phyloP scores from a whole-genome alignment of 2,888 invertebrate genomes.

The Drosophila infuscata region DNA sequence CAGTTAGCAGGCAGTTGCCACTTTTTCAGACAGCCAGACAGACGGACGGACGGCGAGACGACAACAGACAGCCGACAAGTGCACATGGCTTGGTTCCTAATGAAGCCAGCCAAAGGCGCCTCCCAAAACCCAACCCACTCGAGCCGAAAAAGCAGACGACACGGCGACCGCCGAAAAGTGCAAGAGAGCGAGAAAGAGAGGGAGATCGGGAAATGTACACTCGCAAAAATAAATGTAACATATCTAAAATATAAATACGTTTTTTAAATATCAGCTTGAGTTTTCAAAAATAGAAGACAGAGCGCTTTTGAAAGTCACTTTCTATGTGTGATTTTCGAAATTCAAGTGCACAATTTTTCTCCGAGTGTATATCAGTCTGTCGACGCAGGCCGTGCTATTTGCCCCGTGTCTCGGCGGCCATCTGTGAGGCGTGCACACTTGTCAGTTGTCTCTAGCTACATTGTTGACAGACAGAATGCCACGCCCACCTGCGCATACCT shows the following conservation, averaged over 20 bases:
- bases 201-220: neutral
- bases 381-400: constrained; percentile 46
- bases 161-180: constrained; percentile 66
- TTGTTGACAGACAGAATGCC: constrained; percentile 64
- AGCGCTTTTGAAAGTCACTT: neutral
- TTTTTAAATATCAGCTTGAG: neutral
- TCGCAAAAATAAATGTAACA: neutral
- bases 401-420: constrained; percentile 49
- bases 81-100: constrained; percentile 58
- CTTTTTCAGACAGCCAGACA: constrained; percentile 47
- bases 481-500: constrained; percentile 57
- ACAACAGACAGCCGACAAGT: constrained; percentile 53
- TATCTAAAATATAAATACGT: neutral
- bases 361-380: constrained; percentile 20
- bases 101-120: constrained; percentile 70
- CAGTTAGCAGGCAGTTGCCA: constrained; percentile 47
- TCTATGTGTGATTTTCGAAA: neutral
- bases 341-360: neutral
- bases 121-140: neutral
- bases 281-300: neutral
- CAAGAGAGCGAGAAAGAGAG: constrained; percentile 18
- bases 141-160: constrained; percentile 16
- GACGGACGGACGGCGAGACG: constrained; percentile 26
- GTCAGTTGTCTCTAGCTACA: constrained; percentile 74
- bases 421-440: constrained; percentile 76